Evolutionary conservation across 2,888 invertebrate genomes (phyloP), one percentile per base, ranked within the genome.

Genomic region (Chaitophorus viminalis): DNA sequence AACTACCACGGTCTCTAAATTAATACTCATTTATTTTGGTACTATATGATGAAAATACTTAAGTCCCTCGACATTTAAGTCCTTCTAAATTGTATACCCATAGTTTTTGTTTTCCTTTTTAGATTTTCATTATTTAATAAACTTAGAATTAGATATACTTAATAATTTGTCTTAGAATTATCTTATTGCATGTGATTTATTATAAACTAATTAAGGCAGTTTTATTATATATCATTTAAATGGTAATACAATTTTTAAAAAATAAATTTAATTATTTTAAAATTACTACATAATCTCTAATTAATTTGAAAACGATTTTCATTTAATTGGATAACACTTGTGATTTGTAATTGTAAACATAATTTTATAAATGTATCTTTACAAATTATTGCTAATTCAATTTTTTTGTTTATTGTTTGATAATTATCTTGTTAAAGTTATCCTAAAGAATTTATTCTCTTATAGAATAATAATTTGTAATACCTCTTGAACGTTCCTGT

Each of bases 11-110:
- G 84, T 84, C 76, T 79, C 86, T 77, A 70, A 68, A 52, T 33
- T 77, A 68, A 85, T 85, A 76, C 65, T 85, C 84, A 85, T 85
- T 83, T 85, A 52, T 74, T 60, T 33, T 76, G n/a, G 25, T 65
- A 33, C 29, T 31, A 11, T n/a, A 75, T 39, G 18, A 75, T 74
- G 21, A 33, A 74, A 36, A 25, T 74, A 74, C 36, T 36, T 2
- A 36, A 25, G 68, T 36, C 36, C 74, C 14, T 74, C 21, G 0
- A 72, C 17, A 33, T n/a, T 70, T 6, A n/a, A n/a, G n/a, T 70
- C 29, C 9, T 29, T 70, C 14, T 70, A 14, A 4, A 31, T 70
- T 21, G 31, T 5, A 14, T 70, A 17, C 29, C 14, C n/a, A 70
- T 70, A 31, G 60, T 31, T 70, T 68, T 70, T 70, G 46, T 46